These are phyloP conservation scores for Cheilosia scutellata DNA, from an alignment of 2,888 invertebrate species.

Conservation along the genomic window DNA sequence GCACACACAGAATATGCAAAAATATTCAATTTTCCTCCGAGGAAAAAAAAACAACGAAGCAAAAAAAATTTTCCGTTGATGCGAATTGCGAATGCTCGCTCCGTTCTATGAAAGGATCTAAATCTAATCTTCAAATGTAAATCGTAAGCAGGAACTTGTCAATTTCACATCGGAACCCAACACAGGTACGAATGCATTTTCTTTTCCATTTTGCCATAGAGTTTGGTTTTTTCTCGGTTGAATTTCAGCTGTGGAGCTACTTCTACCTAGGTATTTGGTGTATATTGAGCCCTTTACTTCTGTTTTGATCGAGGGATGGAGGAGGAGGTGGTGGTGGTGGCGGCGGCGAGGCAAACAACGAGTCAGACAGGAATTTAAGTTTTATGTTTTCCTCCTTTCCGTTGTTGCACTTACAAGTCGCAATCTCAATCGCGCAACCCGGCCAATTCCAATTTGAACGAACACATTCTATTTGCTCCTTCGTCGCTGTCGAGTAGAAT, in stretches of 20 bases:
- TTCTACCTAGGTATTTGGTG: not conserved
- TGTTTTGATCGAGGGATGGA: slow-evolving; percentile 30
- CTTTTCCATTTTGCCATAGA: slow-evolving; percentile 14
- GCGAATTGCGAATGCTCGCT: not conserved
- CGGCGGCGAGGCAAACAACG: slow-evolving; percentile 3
- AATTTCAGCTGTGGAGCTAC: not conserved
- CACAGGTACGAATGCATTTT: slow-evolving; percentile 30
- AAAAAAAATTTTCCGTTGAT: not conserved
- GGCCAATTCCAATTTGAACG: slow-evolving; percentile 54
- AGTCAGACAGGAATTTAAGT: slow-evolving; percentile 66
- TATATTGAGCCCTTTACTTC: slow-evolving; percentile 11
- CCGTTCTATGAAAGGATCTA: slow-evolving; percentile 27
- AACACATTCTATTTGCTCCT: slow-evolving; percentile 45
- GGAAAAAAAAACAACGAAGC: slow-evolving; percentile 12
- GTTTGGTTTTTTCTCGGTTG: slow-evolving; percentile 13
- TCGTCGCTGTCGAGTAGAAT: slow-evolving; percentile 5
- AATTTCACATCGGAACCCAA: slow-evolving; percentile 50
- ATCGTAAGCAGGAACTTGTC: slow-evolving; percentile 61
- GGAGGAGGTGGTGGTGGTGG: slow-evolving; percentile 3
- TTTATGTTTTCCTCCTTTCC: slow-evolving; percentile 63
- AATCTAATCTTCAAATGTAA: slow-evolving; percentile 58
- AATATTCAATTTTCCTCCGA: slow-evolving; percentile 46
- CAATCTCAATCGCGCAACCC: slow-evolving; percentile 24
- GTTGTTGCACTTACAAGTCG: slow-evolving; percentile 19
- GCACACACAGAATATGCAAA: slow-evolving; percentile 67